Conservation (phyloP, 2,888 invertebrate genomes). For the Aplocera efformata region DNA sequence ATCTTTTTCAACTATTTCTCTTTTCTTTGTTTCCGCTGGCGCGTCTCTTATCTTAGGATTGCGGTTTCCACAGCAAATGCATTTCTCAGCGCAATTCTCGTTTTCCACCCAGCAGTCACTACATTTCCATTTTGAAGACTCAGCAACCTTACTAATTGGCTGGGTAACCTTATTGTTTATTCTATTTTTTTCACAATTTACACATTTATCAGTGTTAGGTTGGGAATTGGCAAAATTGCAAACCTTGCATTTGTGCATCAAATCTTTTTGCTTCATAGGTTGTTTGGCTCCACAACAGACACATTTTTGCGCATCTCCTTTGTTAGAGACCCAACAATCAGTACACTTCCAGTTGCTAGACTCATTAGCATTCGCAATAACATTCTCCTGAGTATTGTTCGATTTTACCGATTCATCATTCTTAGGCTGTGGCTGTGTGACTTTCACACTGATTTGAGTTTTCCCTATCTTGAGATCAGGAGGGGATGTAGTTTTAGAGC, state of each 20-base stretch:
- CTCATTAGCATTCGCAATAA: slow-evolving; percentile 4
- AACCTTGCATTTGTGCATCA: slow-evolving; percentile 34
- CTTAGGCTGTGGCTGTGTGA: slow-evolving; percentile 22
- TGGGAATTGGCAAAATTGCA: slow-evolving; percentile 41
- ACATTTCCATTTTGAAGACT: slow-evolving; percentile 49
- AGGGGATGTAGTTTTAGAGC: slow-evolving; percentile 30
- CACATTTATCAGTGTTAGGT: slow-evolving; percentile 39
- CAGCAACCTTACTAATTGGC: slow-evolving; percentile 16
- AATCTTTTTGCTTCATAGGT: slow-evolving; percentile 17
- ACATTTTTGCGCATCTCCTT: slow-evolving; percentile 43
- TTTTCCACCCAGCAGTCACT: slow-evolving; percentile 50
- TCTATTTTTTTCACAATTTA: slow-evolving; percentile 39
- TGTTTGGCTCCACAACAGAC: slow-evolving; percentile 47
- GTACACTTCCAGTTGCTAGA: slow-evolving; percentile 36
- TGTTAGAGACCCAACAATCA: slow-evolving; percentile 51
- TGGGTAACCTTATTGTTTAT: slow-evolving; percentile 3
- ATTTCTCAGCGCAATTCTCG: slow-evolving; percentile 37
- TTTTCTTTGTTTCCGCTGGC: neutral
- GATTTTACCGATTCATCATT: slow-evolving; percentile 1
- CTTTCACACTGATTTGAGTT: slow-evolving; percentile 12
- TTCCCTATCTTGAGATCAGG: slow-evolving; percentile 6
- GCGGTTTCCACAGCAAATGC: slow-evolving; percentile 43
- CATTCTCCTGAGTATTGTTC: slow-evolving; percentile 2
- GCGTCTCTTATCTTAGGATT: slow-evolving; percentile 29
- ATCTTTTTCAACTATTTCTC: slow-evolving; percentile 19